These are phyloP conservation scores for Apteryx owenii DNA, from an alignment of 2,113 vertebrate species.

Conservation along the genomic window DNA sequence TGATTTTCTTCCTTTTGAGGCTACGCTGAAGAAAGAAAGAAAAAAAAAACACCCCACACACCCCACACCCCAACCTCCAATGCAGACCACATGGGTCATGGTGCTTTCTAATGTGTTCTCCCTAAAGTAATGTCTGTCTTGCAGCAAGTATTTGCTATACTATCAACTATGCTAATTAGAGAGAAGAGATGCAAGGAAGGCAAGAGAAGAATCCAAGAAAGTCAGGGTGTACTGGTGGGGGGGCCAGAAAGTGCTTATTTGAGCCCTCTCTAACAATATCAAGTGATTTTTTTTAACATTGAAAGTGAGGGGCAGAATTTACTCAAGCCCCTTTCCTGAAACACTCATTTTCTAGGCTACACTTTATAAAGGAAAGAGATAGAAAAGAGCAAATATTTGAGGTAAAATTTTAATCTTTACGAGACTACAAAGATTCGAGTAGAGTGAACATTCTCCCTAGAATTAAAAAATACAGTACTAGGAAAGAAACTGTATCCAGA, in stretches of 20 bases:
- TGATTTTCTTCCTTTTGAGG: neutral
- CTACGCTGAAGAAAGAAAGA: neutral
- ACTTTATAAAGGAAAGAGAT: neutral
- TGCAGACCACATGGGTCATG: neutral
- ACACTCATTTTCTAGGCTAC: neutral
- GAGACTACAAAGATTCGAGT: neutral
- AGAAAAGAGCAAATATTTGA: neutral
- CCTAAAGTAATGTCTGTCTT: neutral
- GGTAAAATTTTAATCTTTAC: neutral
- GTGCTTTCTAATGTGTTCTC: neutral
- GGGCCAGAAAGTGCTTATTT: neutral
- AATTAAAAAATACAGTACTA: neutral
- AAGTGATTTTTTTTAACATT: neutral
- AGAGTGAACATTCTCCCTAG: neutral
- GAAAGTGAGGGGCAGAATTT: neutral
- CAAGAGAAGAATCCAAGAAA: neutral
- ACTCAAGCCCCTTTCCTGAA: neutral
- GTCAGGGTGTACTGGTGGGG: too few relatives aligned
- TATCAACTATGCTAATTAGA: neutral
- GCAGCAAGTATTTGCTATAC: neutral
- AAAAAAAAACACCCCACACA: too few relatives aligned
- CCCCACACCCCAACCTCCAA: too few relatives aligned
- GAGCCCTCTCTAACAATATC: neutral
- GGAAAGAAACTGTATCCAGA: neutral
- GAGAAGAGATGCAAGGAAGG: neutral